Evolutionary conservation across 2,797 vertebrate species (phyloP).

Genomic region (Neosalanx taihuensis): DNA sequence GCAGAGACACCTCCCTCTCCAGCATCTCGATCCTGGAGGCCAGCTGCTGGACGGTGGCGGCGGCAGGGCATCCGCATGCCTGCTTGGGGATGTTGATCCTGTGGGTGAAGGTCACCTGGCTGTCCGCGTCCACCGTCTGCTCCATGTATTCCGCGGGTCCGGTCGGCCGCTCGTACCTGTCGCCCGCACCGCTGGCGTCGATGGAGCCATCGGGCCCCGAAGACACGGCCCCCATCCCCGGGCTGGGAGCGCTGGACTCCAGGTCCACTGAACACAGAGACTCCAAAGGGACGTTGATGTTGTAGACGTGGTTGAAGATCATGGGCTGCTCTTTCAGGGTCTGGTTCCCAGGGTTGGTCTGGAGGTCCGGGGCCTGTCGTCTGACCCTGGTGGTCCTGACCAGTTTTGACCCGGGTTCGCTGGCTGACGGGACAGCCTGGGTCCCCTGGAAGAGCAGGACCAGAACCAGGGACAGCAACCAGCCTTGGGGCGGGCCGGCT

Average conservation of each 20-base stretch:
- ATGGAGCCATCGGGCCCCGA: background rate
- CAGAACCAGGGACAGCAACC: constrained; percentile 60
- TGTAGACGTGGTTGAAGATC: constrained; percentile 96
- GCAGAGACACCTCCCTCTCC: constrained; percentile 91
- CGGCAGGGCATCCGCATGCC: constrained; percentile 83
- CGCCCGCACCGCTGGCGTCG: background rate
- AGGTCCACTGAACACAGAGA: constrained; percentile 86
- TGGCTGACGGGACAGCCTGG: constrained; percentile 56
- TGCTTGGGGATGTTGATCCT: constrained; percentile 95
- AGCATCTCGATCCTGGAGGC: constrained; percentile 91
- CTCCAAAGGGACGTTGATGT: constrained; percentile 91
- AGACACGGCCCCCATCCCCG: too few species aligned
- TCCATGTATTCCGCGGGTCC: constrained; percentile 80
- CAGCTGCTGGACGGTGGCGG: constrained; percentile 84
- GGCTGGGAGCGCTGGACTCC: constrained; percentile 31
- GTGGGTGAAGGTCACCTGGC: constrained; percentile 95
- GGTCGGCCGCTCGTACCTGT: background rate
- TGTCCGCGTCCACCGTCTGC: constrained; percentile 88
- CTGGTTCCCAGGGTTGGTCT: constrained; percentile 68
- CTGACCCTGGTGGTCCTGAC: constrained; percentile 75
- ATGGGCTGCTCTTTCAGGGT: constrained; percentile 80
- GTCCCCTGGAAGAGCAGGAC: constrained; percentile 60
- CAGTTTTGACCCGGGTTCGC: constrained; percentile 72
- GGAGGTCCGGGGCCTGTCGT: constrained; percentile 66
- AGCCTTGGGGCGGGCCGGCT: constrained; percentile 39